These are phyloP conservation scores for Umimayanthus chanpuru DNA, from an alignment of 92 coral and sea anemone species.

Conservation along the genomic window DNA sequence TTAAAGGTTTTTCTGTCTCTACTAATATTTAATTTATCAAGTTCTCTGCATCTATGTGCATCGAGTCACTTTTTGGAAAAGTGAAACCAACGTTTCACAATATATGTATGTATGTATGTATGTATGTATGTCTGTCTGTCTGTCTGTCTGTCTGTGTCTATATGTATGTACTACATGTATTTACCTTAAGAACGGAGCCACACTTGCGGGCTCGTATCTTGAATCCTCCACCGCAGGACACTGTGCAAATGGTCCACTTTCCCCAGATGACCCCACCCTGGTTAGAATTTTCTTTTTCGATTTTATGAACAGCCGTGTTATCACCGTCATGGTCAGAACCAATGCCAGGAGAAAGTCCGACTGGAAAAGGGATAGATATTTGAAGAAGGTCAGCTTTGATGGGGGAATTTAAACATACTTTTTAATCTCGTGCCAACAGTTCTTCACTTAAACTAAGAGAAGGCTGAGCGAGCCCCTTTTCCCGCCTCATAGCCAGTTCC, in stretches of 20 bases:
- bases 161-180: no score
- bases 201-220: constrained; percentile 76
- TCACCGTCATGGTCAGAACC: neutral
- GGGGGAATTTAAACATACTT: neutral
- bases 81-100: no score
- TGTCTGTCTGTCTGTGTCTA: no score
- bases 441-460: no score
- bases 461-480: no score
- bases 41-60: no score
- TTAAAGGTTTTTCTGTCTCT: no score
- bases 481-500: no score
- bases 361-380: neutral
- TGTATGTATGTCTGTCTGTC: no score
- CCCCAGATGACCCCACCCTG: constrained; percentile 63
- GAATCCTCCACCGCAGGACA: constrained; percentile 90
- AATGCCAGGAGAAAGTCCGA: neutral
- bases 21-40: no score
- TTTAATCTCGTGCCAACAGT: neutral
- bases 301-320: neutral
- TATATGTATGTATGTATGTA: no score
- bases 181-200: constrained; percentile 30
- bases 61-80: no score
- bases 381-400: neutral
- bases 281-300: neutral
- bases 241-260: constrained; percentile 79